Conservation (phyloP, 2,113 vertebrate genomes). For the Piprites chloris region DNA sequence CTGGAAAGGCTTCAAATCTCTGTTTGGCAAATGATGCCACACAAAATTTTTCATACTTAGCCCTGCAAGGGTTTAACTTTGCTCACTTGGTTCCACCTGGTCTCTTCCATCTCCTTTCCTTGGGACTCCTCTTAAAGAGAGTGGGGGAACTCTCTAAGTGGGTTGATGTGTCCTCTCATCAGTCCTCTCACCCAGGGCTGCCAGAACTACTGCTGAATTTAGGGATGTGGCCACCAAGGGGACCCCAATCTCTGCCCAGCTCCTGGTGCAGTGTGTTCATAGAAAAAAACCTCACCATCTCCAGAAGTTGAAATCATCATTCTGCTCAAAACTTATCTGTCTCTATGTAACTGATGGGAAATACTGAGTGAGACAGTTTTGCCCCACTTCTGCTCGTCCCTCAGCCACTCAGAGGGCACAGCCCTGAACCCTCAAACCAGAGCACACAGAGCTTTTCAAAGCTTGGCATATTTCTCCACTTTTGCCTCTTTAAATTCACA, state of each 20-base stretch:
- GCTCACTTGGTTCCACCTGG: background rate
- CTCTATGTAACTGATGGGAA: background rate
- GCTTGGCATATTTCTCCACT: background rate
- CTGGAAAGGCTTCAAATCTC: background rate
- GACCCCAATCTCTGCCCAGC: background rate
- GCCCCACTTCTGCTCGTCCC: background rate
- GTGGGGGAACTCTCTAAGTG: rapidly evolving
- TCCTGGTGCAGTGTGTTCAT: background rate
- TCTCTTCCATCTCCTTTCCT: background rate
- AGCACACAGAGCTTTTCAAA: rapidly evolving
- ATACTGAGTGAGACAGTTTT: background rate
- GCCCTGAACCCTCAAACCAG: background rate
- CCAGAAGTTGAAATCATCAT: background rate
- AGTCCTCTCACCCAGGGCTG: background rate
- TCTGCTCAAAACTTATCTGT: background rate
- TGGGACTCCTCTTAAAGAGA: background rate
- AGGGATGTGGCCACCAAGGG: background rate
- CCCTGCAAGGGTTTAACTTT: background rate
- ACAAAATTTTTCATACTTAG: background rate
- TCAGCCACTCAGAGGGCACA: background rate
- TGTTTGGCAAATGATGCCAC: background rate
- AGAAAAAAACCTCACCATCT: background rate
- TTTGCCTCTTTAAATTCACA: background rate
- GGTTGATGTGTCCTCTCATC: too few relatives aligned
- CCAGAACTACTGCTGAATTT: background rate